Evolutionary conservation across 2,797 vertebrate species (phyloP).

Genomic region (Aulostomus chinensis): DNA sequence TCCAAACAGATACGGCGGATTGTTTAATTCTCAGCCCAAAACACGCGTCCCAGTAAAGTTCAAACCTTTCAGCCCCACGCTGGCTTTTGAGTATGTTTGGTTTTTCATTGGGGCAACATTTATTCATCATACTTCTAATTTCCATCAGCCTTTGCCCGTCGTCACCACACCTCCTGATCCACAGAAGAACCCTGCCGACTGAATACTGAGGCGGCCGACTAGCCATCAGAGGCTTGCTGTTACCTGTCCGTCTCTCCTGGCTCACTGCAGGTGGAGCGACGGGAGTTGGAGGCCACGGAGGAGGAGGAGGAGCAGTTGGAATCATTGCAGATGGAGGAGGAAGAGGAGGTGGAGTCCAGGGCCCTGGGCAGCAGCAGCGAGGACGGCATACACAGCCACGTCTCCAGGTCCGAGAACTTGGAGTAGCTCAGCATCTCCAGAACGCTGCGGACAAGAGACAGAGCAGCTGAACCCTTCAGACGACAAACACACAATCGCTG

Average conservation of each 20-base stretch:
- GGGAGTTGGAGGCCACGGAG: conserved; percentile 20
- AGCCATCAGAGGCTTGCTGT: neutral
- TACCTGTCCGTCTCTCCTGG: conserved; percentile 45
- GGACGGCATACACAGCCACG: conserved; percentile 84
- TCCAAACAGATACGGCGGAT: too few relatives aligned
- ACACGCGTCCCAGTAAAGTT: too few relatives aligned
- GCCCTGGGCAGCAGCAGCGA: conserved; percentile 68
- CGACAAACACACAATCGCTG: too few relatives aligned
- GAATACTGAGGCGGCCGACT: neutral
- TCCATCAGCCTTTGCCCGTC: too few relatives aligned
- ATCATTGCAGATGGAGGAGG: conserved; percentile 26
- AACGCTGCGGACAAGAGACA: conserved; percentile 58
- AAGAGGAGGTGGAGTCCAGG: conserved; percentile 56
- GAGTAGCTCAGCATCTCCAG: conserved; percentile 85
- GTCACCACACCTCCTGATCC: too few relatives aligned
- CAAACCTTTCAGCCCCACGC: too few relatives aligned
- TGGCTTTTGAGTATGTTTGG: too few relatives aligned
- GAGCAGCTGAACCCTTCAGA: neutral
- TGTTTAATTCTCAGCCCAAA: too few relatives aligned
- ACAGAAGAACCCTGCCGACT: conserved; percentile 6
- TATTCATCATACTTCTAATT: too few relatives aligned
- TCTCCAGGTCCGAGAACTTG: conserved; percentile 82
- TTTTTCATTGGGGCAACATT: too few relatives aligned
- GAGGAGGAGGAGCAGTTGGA: conserved; percentile 47
- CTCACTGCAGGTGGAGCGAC: conserved; percentile 62